Evolutionary conservation across 2,797 vertebrate genomes (phyloP).

Genomic region (Buphagus erythrorhynchus): DNA sequence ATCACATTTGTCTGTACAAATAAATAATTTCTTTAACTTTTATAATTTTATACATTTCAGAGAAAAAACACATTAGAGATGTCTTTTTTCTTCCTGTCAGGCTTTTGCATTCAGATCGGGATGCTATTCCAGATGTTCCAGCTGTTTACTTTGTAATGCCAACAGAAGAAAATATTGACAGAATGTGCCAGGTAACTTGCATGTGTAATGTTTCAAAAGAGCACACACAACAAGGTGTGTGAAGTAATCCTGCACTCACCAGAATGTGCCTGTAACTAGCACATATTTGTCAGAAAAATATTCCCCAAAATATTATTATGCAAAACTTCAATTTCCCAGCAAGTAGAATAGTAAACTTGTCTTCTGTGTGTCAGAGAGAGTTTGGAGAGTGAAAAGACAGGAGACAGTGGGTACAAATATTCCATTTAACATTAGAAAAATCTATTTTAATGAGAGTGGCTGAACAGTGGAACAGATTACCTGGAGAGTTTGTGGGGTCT

Average conservation of each 20-base stretch:
- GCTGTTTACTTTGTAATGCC: slow-evolving; percentile 97
- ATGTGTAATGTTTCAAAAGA: not conserved
- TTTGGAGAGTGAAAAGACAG: not conserved
- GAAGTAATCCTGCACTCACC: not conserved
- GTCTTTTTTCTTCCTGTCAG: slow-evolving; percentile 69
- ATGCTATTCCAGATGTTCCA: slow-evolving; percentile 95
- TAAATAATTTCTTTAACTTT: not conserved
- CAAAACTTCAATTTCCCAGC: not conserved
- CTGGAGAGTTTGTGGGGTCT: not conserved
- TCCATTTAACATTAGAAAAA: not conserved
- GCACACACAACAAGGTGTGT: not conserved
- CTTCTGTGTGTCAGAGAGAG: not conserved
- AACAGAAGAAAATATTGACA: slow-evolving; percentile 96
- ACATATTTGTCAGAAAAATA: not conserved
- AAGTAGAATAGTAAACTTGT: not conserved
- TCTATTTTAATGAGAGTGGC: not conserved
- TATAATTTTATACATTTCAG: not conserved
- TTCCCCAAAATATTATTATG: not conserved
- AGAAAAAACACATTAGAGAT: not conserved
- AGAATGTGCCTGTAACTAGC: not conserved
- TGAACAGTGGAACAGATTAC: not conserved
- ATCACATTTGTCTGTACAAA: not conserved
- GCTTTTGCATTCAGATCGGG: slow-evolving; percentile 93
- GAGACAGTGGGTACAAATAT: not conserved
- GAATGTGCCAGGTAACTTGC: slow-evolving; percentile 91